Evolutionary conservation across 2,888 invertebrate species (phyloP), one percentile per base, ranked within the genome.

Genomic region (Deilephila porcellus): DNA sequence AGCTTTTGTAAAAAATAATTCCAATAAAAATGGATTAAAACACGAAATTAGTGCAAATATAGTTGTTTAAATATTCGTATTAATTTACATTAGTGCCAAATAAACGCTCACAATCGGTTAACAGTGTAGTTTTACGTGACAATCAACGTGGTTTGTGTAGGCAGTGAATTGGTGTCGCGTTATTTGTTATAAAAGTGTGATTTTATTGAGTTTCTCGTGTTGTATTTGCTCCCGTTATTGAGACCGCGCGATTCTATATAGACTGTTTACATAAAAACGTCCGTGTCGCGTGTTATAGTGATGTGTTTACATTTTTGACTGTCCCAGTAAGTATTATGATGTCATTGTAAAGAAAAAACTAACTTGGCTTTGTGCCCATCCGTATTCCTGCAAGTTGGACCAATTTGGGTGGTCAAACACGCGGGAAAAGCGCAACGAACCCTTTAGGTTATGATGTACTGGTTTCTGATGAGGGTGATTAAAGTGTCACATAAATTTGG

Each of bases 331-430:
- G 94, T 94, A 82, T 62, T 83, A 94, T 94, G 94, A 94, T 94
- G 94, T 94, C 94, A 94, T 93, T 91, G 88, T 90, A 88, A 90
- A 89, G 89, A 91, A 93, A 92, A 93, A 93, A 93, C 88, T 88
- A 86, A 89, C 88, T 93, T 94, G 94, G 94, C 94, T 93, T 90
- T 91, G 92, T 94, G 94, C 94, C 94, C 94, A 94, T 90, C 92
- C 90, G 86, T 93, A 93, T 93, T 91, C 92, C 91, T 91, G 85
- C 85, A 88, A 88, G 87, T 89, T 88, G 88, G 86, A 88, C 83
- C 79, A 63, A 62, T 92, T 90, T 85, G 84, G 81, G 84, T 85
- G 89, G 87, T 89, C 82, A 88, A 86, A 85, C 90, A 92, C 88
- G 91, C 86, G 91, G 86, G 87, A 87, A 87, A 89, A 86, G 88